Evolutionary conservation across 2,888 invertebrate species (phyloP).

Genomic region (Alloscopus bannaensis): DNA sequence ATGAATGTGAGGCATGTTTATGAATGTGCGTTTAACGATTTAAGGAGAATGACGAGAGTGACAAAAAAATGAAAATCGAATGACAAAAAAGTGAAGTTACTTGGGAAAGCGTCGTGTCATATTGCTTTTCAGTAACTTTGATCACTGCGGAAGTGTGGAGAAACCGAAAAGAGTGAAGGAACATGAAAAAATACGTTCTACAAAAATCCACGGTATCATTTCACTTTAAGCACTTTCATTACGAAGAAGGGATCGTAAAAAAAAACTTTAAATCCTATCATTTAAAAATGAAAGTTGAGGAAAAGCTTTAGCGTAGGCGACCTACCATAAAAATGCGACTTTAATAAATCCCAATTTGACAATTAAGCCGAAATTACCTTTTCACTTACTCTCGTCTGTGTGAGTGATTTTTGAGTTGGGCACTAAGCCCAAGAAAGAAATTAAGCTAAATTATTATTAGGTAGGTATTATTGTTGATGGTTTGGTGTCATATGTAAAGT

Average conservation of each 20-base stretch:
- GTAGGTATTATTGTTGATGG: too few relatives aligned
- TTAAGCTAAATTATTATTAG: background rate
- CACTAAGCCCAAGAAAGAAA: too few relatives aligned
- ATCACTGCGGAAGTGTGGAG: constrained; percentile 4
- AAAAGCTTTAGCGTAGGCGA: background rate
- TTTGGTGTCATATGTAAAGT: constrained; percentile 22
- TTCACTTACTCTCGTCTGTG: background rate
- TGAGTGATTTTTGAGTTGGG: too few relatives aligned
- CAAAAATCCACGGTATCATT: too few relatives aligned
- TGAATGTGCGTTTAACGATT: background rate
- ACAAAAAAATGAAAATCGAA: too few relatives aligned
- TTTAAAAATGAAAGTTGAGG: constrained; percentile 27
- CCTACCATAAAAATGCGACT: constrained; percentile 1
- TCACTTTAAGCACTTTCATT: too few relatives aligned
- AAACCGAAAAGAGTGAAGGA: constrained; percentile 13
- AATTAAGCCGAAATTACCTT: background rate
- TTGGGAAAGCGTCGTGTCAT: too few relatives aligned
- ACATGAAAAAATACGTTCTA: too few relatives aligned
- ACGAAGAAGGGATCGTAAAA: too few relatives aligned
- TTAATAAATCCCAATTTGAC: constrained; percentile 10
- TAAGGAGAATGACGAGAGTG: too few relatives aligned
- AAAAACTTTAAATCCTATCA: too few relatives aligned
- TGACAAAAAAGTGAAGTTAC: too few relatives aligned
- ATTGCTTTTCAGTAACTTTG: background rate
- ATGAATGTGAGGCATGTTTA: background rate